These are phyloP conservation scores for Stegophylla sp. DNA, from an alignment of 2,888 invertebrate species.

Conservation along the genomic window DNA sequence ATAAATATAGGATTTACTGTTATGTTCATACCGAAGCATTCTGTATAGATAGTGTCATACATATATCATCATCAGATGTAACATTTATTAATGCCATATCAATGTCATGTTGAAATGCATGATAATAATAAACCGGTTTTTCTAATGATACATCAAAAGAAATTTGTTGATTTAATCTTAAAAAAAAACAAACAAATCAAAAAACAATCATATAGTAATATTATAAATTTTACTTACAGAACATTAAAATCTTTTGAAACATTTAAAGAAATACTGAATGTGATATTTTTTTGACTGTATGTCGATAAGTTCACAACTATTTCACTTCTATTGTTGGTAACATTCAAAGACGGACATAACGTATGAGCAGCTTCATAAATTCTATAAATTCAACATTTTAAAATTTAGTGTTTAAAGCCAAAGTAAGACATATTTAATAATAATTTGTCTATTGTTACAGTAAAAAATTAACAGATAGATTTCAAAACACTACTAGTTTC, in stretches of 20 bases:
- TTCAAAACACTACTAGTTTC: neutral
- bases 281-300: constrained; percentile 69
- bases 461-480: neutral
- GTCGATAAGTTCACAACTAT: constrained; percentile 76
- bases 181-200: neutral
- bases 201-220: neutral
- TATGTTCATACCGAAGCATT: constrained; percentile 71
- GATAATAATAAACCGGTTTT: constrained; percentile 71
- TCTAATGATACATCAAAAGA: constrained; percentile 66
- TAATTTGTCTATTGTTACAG: neutral
- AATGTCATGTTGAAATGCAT: constrained; percentile 66
- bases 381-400: neutral
- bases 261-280: constrained; percentile 70
- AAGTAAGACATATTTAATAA: neutral
- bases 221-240: constrained; percentile 63
- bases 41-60: constrained; percentile 82
- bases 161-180: constrained; percentile 36
- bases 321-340: constrained; percentile 65
- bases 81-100: constrained; percentile 71
- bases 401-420: neutral
- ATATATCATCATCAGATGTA: constrained; percentile 73
- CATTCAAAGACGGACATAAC: constrained; percentile 35
- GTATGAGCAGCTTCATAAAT: constrained; percentile 48
- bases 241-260: constrained; percentile 70
- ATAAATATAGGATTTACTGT: neutral